Base-by-base conservation (phyloP, 2,113 vertebrate species). In the Trematomus loennbergii region DNA sequence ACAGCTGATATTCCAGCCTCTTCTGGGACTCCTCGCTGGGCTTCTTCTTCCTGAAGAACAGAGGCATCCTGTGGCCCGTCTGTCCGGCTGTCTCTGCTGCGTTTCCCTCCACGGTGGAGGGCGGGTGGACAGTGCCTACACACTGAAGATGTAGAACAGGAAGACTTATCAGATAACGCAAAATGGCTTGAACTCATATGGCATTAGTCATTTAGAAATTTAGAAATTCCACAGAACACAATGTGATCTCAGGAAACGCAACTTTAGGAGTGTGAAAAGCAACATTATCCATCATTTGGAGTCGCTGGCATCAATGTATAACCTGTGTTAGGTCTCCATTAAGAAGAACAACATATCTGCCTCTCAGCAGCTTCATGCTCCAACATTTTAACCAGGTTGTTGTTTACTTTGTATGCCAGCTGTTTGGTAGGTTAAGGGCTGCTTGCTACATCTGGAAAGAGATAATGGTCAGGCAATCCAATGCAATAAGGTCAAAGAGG, bases 41-140 rank as follows among this genome's bases (percentile, higher is more conserved):
- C 77, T 98, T 99, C 90, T 93, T 97, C 94, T 96, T 99, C 50
- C 93, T 96, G 93, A 94, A 97, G 94, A 99, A 99, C 40, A 97
- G 96, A 1, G 96, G 96, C 97, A 99, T 99, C 67, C 25, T 96
- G 87, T 20, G n/a, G 75, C 58, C n/a, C 12, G 55, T 17, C 64
- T 46, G 33, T 53, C 29, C 33, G 46, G n/a, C 25, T 55, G 67
- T 36, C 49, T 67, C 70, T 48, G 45, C 40, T 73, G 52, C 17
- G 50, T 65, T 72, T 81, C 45, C 50, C 60, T 64, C 46, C 1
- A 4, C 54, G 45, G 33, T 53, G 17, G 18, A 66, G 8, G 45
- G 52, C 43, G 0, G n/a, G 18, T 3, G 55, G 33, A 62, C 49
- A 52, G 60, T 15, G 43, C 17, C 69, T 60, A 53, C 45, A 65